Conservation (phyloP, 2,797 vertebrate species). For the Pantherophis vulpinus region DNA sequence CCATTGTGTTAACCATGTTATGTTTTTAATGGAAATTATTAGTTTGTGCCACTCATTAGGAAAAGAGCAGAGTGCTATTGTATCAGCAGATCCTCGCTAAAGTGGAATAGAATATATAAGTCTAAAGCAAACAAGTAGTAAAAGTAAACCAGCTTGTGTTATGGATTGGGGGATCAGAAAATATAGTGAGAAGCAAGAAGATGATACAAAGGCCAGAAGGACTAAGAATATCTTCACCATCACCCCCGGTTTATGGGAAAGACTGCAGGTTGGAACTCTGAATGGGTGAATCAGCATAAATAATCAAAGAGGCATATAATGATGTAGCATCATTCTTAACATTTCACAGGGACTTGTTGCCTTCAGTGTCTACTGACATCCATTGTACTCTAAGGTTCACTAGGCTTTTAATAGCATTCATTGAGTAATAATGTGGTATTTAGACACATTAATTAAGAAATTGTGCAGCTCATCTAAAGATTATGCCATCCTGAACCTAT, state of each 20-base stretch:
- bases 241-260: neutral
- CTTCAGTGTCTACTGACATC: neutral
- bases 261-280: neutral
- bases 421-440: slow-evolving; percentile 4
- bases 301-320: neutral
- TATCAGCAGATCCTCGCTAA: neutral
- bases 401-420: neutral
- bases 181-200: neutral
- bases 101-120: neutral
- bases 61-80: neutral
- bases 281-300: neutral
- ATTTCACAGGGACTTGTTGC: neutral
- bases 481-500: neutral
- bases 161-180: neutral
- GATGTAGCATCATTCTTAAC: neutral
- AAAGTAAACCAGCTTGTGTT: neutral
- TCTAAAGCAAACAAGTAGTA: neutral
- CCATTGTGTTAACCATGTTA: neutral
- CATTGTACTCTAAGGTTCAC: slow-evolving; percentile 7
- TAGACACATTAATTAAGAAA: slow-evolving; percentile 4
- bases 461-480: neutral
- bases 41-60: neutral
- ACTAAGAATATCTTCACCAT: neutral
- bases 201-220: neutral
- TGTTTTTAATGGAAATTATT: neutral